phyloP scores from a whole-genome alignment of 2,113 vertebrate species.

The Sprattus sprattus region DNA sequence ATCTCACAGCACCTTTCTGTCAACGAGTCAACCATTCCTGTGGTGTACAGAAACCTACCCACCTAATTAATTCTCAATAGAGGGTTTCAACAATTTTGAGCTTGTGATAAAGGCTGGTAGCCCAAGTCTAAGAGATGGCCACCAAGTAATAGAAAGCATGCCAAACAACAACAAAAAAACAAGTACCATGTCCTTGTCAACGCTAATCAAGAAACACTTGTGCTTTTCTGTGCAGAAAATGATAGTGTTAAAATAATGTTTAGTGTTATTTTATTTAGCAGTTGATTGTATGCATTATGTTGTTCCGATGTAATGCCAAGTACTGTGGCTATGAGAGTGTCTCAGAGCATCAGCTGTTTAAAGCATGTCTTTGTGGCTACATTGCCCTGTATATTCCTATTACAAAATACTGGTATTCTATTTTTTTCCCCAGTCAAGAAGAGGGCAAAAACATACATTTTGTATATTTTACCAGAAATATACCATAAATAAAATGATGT shows the following conservation, averaged over 20 bases:
- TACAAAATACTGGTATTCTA: not conserved
- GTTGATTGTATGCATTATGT: not conserved
- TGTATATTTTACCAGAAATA: not conserved
- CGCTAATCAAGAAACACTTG: not conserved
- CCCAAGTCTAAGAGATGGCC: too few relatives aligned
- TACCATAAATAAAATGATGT: not conserved
- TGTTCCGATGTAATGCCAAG: not conserved
- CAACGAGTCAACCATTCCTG: too few relatives aligned
- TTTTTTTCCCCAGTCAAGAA: not conserved
- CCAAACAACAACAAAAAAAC: not conserved
- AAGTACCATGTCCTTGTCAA: not conserved
- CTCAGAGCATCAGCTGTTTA: not conserved
- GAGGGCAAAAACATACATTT: not conserved
- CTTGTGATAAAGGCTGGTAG: not conserved
- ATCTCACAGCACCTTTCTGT: too few relatives aligned
- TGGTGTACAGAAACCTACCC: too few relatives aligned
- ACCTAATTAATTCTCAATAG: too few relatives aligned
- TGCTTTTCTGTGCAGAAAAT: not conserved
- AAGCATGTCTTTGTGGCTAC: not conserved
- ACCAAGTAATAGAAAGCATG: not conserved
- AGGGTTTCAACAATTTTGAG: not conserved
- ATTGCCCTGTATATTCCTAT: not conserved
- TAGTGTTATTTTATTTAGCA: not conserved
- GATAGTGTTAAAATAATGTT: not conserved
- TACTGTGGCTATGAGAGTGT: not conserved